Evolutionary conservation across 2,888 invertebrate genomes (phyloP), one percentile per base, ranked within the genome.

Genomic region (Alviniconcha strummeri): DNA sequence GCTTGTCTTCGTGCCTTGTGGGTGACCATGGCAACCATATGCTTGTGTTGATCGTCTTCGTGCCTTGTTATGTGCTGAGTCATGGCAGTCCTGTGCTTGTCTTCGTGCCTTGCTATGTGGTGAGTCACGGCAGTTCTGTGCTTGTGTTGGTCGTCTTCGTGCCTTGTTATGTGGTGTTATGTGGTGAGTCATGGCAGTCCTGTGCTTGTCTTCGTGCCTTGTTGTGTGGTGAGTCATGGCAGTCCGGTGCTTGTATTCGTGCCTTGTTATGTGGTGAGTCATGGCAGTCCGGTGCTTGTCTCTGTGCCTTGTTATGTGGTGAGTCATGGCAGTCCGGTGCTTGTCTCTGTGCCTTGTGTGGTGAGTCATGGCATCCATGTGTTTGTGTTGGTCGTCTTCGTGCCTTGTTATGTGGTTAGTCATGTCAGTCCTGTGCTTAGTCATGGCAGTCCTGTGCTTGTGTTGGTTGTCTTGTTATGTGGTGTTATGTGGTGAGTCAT

Each of bases 91-190:
- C 79, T 60, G 60, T 60, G 60, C 13, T 7, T 60, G 60, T 60
- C 8, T 60, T 9, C 13, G 60, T 13, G 60, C 60, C 8, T 13
- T 88, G 88, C 87, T 88, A 87, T 83, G 84, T 84, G 75, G 81
- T 85, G 75, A 74, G 86, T n/a, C 83, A 84, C 5, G 87, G 82
- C 86, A 52, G 87, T 87, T 64, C 79, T 87, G 54, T 85, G 86
- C 72, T 17, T 88, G 36, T 88, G 88, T 83, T 88, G 88, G 75
- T 87, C 11, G 13, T 85, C 17, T 83, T 84, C 5, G 88, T 86
- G 17, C 88, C 88, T 75, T 88, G 88, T 78, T 88, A 88, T 57
- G 72, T 17, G 87, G 36, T 88, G 88, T 83, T 88, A 87, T 87
- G 83, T 84, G 75, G 87, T 87, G 78, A 84, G 86, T 83, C 3